Evolutionary conservation across 30 jellyfish, hydroid and myxozoan genomes (phyloP).

Genomic region (Turritopsis rubra): DNA sequence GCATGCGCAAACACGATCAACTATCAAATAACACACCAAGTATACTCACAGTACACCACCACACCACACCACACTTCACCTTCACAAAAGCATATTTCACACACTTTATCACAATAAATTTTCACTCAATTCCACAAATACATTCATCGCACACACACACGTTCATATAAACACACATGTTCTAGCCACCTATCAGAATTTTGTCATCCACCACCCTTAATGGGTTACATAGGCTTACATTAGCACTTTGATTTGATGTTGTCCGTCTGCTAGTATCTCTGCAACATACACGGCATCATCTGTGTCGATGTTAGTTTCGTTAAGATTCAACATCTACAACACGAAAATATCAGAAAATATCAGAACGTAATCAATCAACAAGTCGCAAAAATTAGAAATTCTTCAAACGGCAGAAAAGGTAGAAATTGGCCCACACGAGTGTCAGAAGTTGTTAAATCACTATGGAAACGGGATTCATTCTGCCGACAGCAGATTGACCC

Average conservation of each 20-base stretch:
- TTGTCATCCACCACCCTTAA: no score
- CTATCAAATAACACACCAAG: no score
- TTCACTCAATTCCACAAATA: no score
- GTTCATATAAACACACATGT: no score
- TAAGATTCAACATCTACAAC: conserved; percentile 55
- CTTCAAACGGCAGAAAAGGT: background rate
- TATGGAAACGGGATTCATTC: no score
- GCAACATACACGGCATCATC: conserved; percentile 61
- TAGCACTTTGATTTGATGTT: conserved; percentile 39
- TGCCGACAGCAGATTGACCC: no score
- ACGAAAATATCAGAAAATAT: background rate
- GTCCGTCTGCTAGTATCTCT: conserved; percentile 35
- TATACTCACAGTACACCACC: background rate
- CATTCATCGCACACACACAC: no score
- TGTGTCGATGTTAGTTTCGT: conserved; percentile 47
- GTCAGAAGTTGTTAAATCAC: no score
- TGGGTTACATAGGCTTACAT: no score
- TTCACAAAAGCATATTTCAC: background rate
- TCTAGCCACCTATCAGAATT: no score
- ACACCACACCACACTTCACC: background rate
- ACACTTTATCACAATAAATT: no score
- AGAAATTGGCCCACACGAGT: background rate
- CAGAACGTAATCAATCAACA: background rate
- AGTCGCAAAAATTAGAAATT: background rate
- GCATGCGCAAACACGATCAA: no score